phyloP scores from a whole-genome alignment of 2,888 invertebrate genomes.

The Hylaea fasciaria region DNA sequence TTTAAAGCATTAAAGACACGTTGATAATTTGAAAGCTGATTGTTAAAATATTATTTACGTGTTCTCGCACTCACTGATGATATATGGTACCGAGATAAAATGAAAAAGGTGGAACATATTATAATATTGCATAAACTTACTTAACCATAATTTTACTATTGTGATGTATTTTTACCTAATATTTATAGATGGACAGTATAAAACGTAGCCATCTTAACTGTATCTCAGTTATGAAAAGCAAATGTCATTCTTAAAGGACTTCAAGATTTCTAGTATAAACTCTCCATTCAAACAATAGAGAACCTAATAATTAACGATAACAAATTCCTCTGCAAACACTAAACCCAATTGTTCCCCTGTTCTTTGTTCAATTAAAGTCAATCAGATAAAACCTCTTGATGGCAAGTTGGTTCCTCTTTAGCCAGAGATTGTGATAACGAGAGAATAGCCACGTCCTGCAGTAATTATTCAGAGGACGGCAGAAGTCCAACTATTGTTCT shows the following conservation, averaged over 20 bases:
- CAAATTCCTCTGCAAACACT: constrained; percentile 32
- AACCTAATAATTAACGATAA: constrained; percentile 32
- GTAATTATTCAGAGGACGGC: constrained; percentile 58
- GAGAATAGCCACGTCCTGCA: constrained; percentile 46
- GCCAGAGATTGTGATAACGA: constrained; percentile 45
- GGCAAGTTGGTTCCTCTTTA: constrained; percentile 37
- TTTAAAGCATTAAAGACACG: not conserved
- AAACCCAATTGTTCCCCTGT: constrained; percentile 39
- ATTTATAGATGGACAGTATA: too few relatives aligned
- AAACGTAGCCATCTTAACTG: not conserved
- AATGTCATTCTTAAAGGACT: not conserved
- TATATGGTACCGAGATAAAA: too few relatives aligned
- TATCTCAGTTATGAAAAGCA: not conserved
- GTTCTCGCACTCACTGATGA: too few relatives aligned
- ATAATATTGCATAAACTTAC: not conserved
- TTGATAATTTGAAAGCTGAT: not conserved
- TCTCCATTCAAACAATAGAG: constrained; percentile 9
- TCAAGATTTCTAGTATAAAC: constrained; percentile 10
- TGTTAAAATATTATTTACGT: too few relatives aligned
- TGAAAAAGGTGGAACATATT: too few relatives aligned
- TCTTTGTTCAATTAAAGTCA: constrained; percentile 42
- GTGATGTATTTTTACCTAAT: too few relatives aligned
- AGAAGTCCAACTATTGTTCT: constrained; percentile 54
- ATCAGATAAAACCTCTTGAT: constrained; percentile 40
- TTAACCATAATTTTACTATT: too few relatives aligned